Evolutionary conservation across 2,888 invertebrate species (phyloP).

Genomic region (Steinernema carpocapsae): DNA sequence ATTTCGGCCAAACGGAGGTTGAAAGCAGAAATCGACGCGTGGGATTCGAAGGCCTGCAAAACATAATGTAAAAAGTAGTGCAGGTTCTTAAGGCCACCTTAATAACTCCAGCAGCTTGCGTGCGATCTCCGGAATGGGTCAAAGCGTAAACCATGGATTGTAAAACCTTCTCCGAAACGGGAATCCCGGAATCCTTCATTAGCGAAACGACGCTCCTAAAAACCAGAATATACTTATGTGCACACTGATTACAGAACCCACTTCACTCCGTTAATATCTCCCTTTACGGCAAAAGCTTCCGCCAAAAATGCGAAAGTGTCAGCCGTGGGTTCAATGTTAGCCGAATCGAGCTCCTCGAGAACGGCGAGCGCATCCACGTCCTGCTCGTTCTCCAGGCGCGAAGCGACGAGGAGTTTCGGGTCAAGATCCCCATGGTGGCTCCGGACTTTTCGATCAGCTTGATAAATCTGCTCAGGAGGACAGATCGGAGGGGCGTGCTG

Average conservation of each 20-base stretch:
- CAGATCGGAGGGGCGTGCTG: neutral
- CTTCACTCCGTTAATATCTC: slow-evolving; percentile 20
- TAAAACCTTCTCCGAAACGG: slow-evolving; percentile 13
- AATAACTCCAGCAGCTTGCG: neutral
- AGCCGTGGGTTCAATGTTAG: neutral
- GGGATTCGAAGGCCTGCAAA: slow-evolving; percentile 1
- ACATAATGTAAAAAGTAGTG: neutral
- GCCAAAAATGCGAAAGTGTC: slow-evolving; percentile 4
- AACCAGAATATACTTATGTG: neutral
- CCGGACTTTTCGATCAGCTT: neutral
- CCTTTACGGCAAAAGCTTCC: neutral
- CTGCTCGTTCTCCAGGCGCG: slow-evolving; percentile 3
- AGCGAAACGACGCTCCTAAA: neutral
- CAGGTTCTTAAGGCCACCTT: neutral
- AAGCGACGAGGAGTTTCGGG: neutral
- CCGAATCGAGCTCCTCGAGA: neutral
- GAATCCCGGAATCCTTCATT: slow-evolving; percentile 14
- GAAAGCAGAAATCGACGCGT: neutral
- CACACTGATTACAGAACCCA: neutral
- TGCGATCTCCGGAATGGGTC: slow-evolving; percentile 1
- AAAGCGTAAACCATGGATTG: slow-evolving; percentile 24
- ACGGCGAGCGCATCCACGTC: neutral
- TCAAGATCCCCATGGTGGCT: neutral
- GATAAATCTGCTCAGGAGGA: neutral
- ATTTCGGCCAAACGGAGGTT: neutral